Percentiles rank a stretch among this genome's conserved stretches.
Conservation (phyloP, 2,888 invertebrate genomes). For the Cremastinae sp. region DNA sequence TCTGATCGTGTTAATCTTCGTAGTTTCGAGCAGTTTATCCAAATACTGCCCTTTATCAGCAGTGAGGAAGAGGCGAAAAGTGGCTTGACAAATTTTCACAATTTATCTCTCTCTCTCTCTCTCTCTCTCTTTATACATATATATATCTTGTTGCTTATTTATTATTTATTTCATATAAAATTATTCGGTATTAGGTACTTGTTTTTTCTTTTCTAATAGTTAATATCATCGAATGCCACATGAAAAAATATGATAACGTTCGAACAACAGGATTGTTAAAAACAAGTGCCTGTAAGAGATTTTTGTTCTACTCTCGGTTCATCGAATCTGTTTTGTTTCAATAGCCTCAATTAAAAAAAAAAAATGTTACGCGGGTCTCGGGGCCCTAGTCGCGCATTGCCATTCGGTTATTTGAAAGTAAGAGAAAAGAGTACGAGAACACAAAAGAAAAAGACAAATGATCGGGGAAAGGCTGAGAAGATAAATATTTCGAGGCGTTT, state of each 20-base stretch:
- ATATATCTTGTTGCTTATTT: constrained; percentile 61
- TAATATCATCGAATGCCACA: constrained; percentile 37
- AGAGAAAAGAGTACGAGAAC: constrained; percentile 15
- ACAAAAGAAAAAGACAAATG: constrained; percentile 16
- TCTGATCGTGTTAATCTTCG: constrained; percentile 54
- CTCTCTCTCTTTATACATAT: too few relatives aligned
- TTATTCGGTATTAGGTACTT: constrained; percentile 53
- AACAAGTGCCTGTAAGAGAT: constrained; percentile 60
- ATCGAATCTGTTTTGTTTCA: neutral
- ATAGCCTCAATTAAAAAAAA: neutral
- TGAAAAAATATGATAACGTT: constrained; percentile 39
- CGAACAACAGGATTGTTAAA: constrained; percentile 50
- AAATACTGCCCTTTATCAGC: constrained; percentile 25
- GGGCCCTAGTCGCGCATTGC: constrained; percentile 16
- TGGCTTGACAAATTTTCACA: constrained; percentile 43
- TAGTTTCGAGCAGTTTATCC: constrained; percentile 46
- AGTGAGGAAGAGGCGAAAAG: constrained; percentile 14
- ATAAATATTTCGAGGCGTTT: constrained; percentile 17
- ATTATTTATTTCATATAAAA: constrained; percentile 66
- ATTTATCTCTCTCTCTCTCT: constrained; percentile 59
- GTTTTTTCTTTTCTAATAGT: constrained; percentile 38
- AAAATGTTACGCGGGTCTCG: neutral
- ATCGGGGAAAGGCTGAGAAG: neutral
- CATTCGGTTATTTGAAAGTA: constrained; percentile 24
- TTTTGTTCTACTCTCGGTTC: constrained; percentile 5